phyloP scores from a whole-genome alignment of 30 jellyfish, hydroid and myxozoan genomes.

The Cassiopea andromeda region DNA sequence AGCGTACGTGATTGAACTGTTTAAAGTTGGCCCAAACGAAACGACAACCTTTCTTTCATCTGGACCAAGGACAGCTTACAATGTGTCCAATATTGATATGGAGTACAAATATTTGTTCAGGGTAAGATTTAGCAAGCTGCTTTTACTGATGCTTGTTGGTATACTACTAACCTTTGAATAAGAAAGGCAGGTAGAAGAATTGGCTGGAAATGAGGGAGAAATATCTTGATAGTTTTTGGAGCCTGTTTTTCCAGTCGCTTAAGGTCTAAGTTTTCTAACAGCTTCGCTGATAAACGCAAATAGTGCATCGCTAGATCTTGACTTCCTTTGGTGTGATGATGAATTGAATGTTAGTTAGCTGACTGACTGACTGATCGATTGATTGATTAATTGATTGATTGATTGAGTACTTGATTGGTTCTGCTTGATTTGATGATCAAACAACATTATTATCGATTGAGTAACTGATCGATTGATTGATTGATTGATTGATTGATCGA shows the following conservation, averaged over 20 bases:
- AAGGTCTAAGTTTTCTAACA: too few species aligned
- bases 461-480: not conserved
- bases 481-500: not conserved
- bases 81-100: slow-evolving; percentile 19
- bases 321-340: not conserved
- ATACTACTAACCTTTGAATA: too few species aligned
- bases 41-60: not conserved
- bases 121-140: not conserved
- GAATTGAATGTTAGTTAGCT: not conserved
- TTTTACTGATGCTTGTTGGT: too few species aligned
- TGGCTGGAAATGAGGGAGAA: too few species aligned
- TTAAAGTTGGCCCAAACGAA: slow-evolving; percentile 32
- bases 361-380: not conserved
- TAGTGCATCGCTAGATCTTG: too few species aligned
- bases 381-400: too few species aligned
- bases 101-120: slow-evolving; percentile 29
- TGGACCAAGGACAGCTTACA: slow-evolving; percentile 30
- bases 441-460: not conserved
- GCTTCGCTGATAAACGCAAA: too few species aligned
- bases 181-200: too few species aligned
- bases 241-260: too few species aligned
- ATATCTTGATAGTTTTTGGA: too few species aligned
- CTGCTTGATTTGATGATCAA: not conserved
- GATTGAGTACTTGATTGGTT: not conserved
- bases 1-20: slow-evolving; percentile 45